These are phyloP conservation scores for Lysiphlebus fabarum DNA, from an alignment of 1,140 invertebrate species.

Conservation along the genomic window DNA sequence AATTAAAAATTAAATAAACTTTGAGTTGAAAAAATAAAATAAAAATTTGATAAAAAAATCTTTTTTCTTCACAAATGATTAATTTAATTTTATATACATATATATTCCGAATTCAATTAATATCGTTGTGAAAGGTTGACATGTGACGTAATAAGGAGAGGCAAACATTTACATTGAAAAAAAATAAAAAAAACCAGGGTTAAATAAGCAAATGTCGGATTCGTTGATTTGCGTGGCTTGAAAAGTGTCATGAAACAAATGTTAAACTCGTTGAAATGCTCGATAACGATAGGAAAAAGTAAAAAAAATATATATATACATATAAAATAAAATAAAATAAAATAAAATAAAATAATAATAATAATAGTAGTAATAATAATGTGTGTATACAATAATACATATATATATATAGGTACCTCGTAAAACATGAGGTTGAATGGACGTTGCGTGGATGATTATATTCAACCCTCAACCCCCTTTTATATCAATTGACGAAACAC, in stretches of 20 bases:
- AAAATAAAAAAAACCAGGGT: constrained; percentile 7
- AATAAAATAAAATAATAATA: no score
- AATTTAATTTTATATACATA: no score
- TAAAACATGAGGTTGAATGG: constrained; percentile 6
- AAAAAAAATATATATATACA: constrained; percentile 2
- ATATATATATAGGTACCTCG: no score
- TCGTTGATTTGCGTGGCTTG: constrained; percentile 37
- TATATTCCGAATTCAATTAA: constrained; percentile 15
- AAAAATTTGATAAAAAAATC: no score
- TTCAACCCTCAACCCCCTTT: not conserved
- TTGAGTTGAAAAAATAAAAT: no score
- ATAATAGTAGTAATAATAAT: not conserved
- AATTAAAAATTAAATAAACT: not conserved
- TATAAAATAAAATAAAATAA: no score
- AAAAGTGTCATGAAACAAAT: constrained; percentile 48
- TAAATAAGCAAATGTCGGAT: constrained; percentile 6
- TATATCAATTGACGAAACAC: not conserved
- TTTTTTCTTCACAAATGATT: no score
- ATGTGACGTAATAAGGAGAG: constrained; percentile 1
- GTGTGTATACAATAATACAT: not conserved
- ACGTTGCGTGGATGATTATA: constrained; percentile 16
- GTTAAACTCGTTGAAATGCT: constrained; percentile 50
- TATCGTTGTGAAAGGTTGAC: constrained; percentile 11
- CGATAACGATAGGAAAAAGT: constrained; percentile 38
- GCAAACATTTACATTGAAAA: not conserved